Evolutionary conservation across 92 coral and sea anemone genomes (phyloP).

Genomic region (Plumapathes pennacea): DNA sequence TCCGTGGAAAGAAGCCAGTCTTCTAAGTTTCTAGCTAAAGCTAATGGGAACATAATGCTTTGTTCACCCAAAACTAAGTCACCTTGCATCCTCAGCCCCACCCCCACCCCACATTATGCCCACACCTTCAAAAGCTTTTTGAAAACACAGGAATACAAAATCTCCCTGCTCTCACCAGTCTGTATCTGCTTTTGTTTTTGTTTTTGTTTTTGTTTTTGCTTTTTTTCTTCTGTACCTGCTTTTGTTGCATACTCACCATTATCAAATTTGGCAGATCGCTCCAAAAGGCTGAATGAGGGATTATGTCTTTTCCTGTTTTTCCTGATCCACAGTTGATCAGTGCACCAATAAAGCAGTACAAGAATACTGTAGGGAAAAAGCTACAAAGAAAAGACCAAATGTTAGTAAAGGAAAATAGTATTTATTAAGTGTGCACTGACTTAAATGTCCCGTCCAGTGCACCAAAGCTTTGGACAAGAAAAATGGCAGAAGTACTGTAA

Average conservation of each 20-base stretch:
- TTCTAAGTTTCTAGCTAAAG: no score
- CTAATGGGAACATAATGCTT: no score
- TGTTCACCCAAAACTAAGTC: no score
- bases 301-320: slow-evolving; percentile 57
- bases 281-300: slow-evolving; percentile 65
- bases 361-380: slow-evolving; percentile 64
- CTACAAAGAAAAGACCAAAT: slow-evolving; percentile 10
- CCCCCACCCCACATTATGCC: neutral
- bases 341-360: slow-evolving; percentile 61
- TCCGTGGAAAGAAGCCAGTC: no score
- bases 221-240: neutral
- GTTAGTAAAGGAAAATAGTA: neutral
- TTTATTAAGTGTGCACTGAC: no score
- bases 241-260: slow-evolving; percentile 25
- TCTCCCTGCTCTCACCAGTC: no score
- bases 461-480: no score
- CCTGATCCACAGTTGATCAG: slow-evolving; percentile 45
- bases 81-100: neutral
- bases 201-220: no score
- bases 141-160: no score
- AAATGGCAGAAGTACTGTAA: no score
- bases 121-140: neutral
- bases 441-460: no score
- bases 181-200: no score
- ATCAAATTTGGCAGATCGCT: slow-evolving; percentile 58